Conservation (phyloP, 2,113 vertebrate genomes). For the Nesoenas mayeri region DNA sequence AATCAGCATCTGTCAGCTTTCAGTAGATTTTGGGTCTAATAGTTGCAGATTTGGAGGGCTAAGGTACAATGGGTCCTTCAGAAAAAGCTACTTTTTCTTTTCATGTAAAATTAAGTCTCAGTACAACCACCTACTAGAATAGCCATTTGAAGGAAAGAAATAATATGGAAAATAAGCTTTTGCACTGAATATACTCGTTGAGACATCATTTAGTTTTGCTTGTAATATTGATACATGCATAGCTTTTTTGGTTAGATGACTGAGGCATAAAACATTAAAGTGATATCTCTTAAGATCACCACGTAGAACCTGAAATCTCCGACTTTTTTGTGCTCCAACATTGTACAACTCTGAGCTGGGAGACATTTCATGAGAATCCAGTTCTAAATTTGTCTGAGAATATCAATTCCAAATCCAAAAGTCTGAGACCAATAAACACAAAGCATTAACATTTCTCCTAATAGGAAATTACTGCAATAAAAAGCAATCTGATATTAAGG, state of each 20-base stretch:
- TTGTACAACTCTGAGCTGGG: not conserved
- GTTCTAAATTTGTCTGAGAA: not conserved
- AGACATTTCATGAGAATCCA: not conserved
- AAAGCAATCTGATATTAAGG: not conserved
- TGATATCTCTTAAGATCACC: not conserved
- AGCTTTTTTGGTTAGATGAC: not conserved
- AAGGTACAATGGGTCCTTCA: not conserved
- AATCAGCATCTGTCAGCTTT: not conserved
- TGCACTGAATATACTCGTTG: not conserved
- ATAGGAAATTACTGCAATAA: not conserved
- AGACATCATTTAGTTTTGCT: not conserved
- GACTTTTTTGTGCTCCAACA: not conserved
- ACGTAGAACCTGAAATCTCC: not conserved
- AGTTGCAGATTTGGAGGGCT: conserved; percentile 15
- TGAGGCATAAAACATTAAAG: not conserved
- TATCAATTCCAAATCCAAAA: not conserved
- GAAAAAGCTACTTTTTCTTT: not conserved
- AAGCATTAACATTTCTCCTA: not conserved
- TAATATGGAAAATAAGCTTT: not conserved
- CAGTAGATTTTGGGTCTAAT: not conserved
- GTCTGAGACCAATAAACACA: not conserved
- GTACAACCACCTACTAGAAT: not conserved
- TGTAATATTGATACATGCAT: not conserved
- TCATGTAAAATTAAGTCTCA: conserved; percentile 10
- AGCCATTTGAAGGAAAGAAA: conserved; percentile 4